These are phyloP conservation scores for Benitochromis conjunctus DNA, from an alignment of 2,113 vertebrate species.

Conservation along the genomic window DNA sequence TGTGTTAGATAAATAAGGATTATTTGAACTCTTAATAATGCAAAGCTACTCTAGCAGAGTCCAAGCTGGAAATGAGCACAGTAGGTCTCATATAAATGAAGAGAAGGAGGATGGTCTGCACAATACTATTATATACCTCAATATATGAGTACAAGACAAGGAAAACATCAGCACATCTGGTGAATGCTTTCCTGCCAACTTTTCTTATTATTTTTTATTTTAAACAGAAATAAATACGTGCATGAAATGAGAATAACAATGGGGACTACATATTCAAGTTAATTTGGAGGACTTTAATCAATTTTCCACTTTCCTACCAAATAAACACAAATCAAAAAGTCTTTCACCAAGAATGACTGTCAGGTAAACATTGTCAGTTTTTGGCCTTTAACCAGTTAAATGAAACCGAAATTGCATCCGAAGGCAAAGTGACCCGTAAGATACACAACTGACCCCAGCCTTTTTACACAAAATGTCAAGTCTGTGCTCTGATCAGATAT, in stretches of 20 bases:
- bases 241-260: background rate
- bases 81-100: no score
- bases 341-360: constrained; percentile 21
- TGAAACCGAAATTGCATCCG: constrained; percentile 18
- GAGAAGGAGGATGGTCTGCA: no score
- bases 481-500: background rate
- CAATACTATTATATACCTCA: no score
- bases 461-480: background rate
- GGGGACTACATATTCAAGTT: background rate
- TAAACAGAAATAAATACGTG: background rate
- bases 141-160: background rate
- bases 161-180: background rate
- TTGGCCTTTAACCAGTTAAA: constrained; percentile 26
- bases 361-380: constrained; percentile 38
- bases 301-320: background rate
- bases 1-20: no score
- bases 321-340: constrained; percentile 4
- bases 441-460: background rate
- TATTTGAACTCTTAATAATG: background rate
- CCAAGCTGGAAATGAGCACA: background rate
- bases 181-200: background rate
- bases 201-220: background rate
- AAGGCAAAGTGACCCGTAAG: constrained; percentile 6
- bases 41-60: background rate
- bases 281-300: background rate